phyloP scores from a whole-genome alignment of 2,888 invertebrate genomes.

The Automeris io region DNA sequence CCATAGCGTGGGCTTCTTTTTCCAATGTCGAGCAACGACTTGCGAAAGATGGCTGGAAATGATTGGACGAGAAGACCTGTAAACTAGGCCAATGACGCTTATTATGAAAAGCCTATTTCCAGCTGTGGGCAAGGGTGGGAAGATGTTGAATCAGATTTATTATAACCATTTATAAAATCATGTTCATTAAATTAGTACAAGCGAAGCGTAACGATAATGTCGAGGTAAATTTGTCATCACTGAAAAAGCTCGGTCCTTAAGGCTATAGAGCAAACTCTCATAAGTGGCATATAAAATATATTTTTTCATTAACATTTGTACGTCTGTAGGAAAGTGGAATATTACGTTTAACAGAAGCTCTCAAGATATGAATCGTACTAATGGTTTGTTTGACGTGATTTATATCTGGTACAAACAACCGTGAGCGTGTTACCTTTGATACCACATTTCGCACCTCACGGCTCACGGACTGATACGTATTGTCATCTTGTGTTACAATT shows the following conservation, averaged over 20 bases:
- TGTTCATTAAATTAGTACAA: too few species aligned
- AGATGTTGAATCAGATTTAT: too few species aligned
- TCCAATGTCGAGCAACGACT: too few species aligned
- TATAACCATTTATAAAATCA: too few species aligned
- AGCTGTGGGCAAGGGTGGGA: too few species aligned
- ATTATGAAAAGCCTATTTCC: too few species aligned
- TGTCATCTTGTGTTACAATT: background rate
- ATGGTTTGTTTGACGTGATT: conserved; percentile 48
- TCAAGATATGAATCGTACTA: conserved; percentile 40
- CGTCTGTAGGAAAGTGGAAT: conserved; percentile 16
- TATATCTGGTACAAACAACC: conserved; percentile 31
- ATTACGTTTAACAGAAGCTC: conserved; percentile 28
- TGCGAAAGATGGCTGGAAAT: too few species aligned
- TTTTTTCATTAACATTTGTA: conserved; percentile 23
- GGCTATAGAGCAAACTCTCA: background rate
- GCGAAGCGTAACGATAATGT: background rate
- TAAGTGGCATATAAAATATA: conserved; percentile 11
- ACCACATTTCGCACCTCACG: conserved; percentile 8
- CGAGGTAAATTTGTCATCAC: background rate
- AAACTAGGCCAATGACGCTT: too few species aligned
- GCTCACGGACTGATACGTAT: conserved; percentile 2
- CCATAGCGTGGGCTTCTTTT: too few species aligned
- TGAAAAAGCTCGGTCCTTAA: background rate
- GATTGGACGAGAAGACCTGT: too few species aligned
- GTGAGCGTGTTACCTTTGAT: conserved; percentile 12